Evolutionary conservation across 1,140 invertebrate species (phyloP).

Genomic region (Macrostomum lignano): DNA sequence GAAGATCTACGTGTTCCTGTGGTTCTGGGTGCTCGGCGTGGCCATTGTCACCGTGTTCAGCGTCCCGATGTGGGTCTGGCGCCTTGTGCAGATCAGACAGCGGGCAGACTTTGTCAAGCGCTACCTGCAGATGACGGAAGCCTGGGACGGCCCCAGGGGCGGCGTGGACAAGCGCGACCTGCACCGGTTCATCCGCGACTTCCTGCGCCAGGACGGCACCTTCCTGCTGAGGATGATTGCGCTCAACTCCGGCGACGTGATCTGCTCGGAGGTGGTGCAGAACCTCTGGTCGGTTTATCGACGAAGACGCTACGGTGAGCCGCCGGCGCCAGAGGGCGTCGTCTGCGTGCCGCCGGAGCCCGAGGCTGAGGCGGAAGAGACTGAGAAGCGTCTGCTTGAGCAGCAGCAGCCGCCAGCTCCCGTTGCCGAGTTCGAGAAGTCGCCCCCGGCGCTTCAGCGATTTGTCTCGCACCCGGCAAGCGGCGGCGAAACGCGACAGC

Average conservation of each 20-base stretch:
- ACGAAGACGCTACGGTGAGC: too few species aligned
- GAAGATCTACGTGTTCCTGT: constrained; percentile 3
- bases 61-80: constrained; percentile 3
- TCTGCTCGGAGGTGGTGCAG: not conserved
- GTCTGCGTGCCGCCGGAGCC: too few species aligned
- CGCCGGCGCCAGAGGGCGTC: too few species aligned
- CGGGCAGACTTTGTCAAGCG: not conserved
- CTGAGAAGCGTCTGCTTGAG: too few species aligned
- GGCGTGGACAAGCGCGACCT: not conserved
- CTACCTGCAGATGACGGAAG: not conserved
- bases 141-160: not conserved
- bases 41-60: not conserved
- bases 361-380: too few species aligned
- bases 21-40: constrained; percentile 1
- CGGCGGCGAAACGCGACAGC: too few species aligned
- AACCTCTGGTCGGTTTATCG: not conserved
- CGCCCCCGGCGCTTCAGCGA: too few species aligned
- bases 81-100: not conserved
- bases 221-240: constrained; percentile 2
- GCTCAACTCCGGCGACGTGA: not conserved
- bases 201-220: not conserved
- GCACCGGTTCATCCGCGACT: not conserved
- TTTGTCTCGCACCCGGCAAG: too few species aligned
- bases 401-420: too few species aligned
- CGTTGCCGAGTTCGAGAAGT: too few species aligned